Conservation (phyloP, 1,140 invertebrate genomes). For the Trichoplusia ni region DNA sequence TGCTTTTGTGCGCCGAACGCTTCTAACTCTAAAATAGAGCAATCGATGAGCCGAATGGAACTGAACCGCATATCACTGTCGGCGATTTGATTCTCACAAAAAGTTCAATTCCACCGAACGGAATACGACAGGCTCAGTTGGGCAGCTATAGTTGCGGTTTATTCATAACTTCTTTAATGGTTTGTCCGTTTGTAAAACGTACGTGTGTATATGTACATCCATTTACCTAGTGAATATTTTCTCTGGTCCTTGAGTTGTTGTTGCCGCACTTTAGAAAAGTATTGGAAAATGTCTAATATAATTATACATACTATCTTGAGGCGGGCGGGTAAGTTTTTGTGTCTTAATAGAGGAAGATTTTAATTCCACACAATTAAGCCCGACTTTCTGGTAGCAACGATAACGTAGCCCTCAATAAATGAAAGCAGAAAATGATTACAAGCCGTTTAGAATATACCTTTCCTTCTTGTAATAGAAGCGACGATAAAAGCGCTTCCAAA, state of each 20-base stretch:
- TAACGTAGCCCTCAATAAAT: not conserved
- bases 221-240: too few species aligned
- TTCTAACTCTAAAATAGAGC: slow-evolving; percentile 14
- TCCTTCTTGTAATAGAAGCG: not conserved
- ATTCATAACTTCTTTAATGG: too few species aligned
- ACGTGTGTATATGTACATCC: too few species aligned
- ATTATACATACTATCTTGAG: too few species aligned
- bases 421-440: not conserved
- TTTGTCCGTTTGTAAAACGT: too few species aligned
- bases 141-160: not conserved
- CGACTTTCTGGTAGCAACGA: too few species aligned
- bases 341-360: too few species aligned
- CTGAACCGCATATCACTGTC: slow-evolving; percentile 22
- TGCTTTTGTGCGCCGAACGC: not conserved
- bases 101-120: not conserved
- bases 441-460: not conserved
- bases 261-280: too few species aligned
- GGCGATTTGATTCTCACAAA: slow-evolving; percentile 18
- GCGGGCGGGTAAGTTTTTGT: too few species aligned
- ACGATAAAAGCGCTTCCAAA: not conserved
- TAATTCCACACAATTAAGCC: too few species aligned
- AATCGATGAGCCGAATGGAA: slow-evolving; percentile 23
- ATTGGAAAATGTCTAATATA: too few species aligned
- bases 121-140: not conserved
- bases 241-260: too few species aligned